Base-by-base conservation (phyloP, 2,888 invertebrate genomes). In the Timema cristinae region DNA sequence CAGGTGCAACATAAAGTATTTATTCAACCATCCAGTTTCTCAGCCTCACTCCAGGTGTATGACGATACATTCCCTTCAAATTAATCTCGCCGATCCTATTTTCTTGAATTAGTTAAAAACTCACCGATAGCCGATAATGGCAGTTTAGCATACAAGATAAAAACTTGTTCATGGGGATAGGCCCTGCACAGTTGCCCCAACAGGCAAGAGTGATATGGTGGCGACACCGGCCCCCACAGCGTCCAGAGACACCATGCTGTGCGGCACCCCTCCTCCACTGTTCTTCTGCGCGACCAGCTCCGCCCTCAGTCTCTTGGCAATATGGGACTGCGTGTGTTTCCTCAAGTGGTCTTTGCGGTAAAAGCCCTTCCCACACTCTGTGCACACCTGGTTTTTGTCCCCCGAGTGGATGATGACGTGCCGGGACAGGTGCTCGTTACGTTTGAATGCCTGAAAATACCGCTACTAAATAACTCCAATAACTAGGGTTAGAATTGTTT, bases 401-500 rank as follows among this genome's bases (percentile, higher is more conserved):
- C 85, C 85, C 0, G 85, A 84, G 75, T 86, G 86, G 71, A 84
- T 85, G 6, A 84, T 82, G 72, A 82, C 82, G 76, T 86, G 86
- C 61, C 85, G 81, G 0, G 84, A 83, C n/a, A 85, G 79, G 75
- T 85, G 85, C 73, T 86, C 85, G 75, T 85, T 85, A 54, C 85
- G 80, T 73, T 85, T 84, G 75, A 84, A 84, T 5, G 81, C 83
- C 32, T 32, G 32, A 32, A 32, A 32, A 32, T 32, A 32, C 32
- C 32, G 32, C 32, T 1, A 32, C 32, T 32, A 32, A 32, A 32
- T 32, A 32, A 32, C 32, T 32, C 32, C 32, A 32, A 32, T 32
- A 32, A 32, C 32, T 32, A 32, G 32, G 1, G 32, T 32, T 32
- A 32, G 32, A 32, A 1, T 32, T 32, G 32, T 32, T 32, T 32